Conservation (phyloP, 2,113 vertebrate species). For the Rhinogobius similis region DNA sequence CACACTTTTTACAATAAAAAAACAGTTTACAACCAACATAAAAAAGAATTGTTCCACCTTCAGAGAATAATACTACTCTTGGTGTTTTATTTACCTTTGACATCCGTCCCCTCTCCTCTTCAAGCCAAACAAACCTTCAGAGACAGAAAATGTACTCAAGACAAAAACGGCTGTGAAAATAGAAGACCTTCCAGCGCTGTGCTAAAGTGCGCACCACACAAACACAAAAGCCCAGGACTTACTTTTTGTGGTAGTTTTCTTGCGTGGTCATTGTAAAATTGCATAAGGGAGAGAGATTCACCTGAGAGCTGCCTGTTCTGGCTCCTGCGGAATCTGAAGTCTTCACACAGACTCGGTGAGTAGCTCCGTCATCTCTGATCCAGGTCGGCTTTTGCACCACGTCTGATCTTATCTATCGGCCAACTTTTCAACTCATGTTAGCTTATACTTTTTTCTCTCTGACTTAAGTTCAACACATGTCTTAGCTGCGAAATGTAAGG, state of each 20-base stretch:
- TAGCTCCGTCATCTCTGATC: conserved; percentile 18
- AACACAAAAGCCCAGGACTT: background rate
- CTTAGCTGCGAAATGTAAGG: background rate
- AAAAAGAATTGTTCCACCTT: too few species aligned
- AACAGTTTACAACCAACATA: too few species aligned
- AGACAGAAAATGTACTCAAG: too few species aligned
- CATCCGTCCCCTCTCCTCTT: too few species aligned
- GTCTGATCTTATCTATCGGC: background rate
- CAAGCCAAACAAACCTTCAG: too few species aligned
- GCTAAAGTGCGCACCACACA: too few species aligned
- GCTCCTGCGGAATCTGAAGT: conserved; percentile 36
- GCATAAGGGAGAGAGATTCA: conserved; percentile 1
- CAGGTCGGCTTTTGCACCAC: conserved; percentile 12
- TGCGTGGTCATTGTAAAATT: conserved; percentile 25
- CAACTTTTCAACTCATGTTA: conserved; percentile 5
- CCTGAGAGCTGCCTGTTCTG: conserved; percentile 33
- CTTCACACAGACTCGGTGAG: conserved; percentile 15
- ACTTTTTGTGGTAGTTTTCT: conserved; percentile 11
- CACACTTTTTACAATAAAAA: too few species aligned
- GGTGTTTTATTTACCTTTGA: too few species aligned
- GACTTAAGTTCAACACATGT: background rate
- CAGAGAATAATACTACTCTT: too few species aligned
- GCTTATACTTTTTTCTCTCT: background rate
- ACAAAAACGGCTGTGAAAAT: too few species aligned
- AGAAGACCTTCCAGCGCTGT: too few species aligned